These are phyloP conservation scores for Magallana angulata DNA, from an alignment of 1,140 invertebrate genomes.

Conservation along the genomic window DNA sequence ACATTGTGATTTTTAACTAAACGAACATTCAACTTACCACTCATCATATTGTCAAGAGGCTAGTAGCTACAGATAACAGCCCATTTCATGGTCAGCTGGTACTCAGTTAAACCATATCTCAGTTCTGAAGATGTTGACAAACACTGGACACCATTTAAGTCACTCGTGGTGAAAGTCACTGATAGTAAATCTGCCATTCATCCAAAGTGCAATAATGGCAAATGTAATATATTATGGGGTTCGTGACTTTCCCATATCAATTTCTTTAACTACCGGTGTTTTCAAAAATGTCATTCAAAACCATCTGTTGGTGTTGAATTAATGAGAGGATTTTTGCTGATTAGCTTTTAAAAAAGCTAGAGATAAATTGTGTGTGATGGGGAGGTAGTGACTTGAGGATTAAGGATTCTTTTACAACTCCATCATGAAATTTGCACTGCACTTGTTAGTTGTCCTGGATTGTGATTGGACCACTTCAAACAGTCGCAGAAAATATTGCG, in stretches of 20 bases:
- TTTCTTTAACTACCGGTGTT: not conserved
- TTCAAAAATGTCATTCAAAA: not conserved
- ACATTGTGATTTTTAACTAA: no score
- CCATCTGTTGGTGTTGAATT: conserved; percentile 24
- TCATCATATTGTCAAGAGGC: not conserved
- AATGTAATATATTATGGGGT: not conserved
- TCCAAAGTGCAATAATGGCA: not conserved
- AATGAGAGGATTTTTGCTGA: not conserved
- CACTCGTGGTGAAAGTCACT: not conserved
- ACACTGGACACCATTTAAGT: not conserved
- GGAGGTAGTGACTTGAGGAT: not conserved
- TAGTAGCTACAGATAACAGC: not conserved
- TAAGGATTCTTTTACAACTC: conserved; percentile 1
- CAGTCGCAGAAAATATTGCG: not conserved
- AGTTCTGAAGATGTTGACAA: not conserved
- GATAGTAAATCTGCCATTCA: not conserved
- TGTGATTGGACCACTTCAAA: not conserved
- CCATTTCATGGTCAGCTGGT: no score
- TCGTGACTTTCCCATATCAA: conserved; percentile 20
- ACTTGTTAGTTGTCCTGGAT: not conserved
- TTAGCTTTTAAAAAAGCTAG: not conserved
- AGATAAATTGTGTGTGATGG: not conserved
- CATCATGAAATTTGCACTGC: conserved; percentile 1
- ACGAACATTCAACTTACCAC: no score
- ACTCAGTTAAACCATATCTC: not conserved